These are phyloP conservation scores for Ivindomyrus marchei DNA, from an alignment of 2,113 vertebrate species.

Conservation along the genomic window DNA sequence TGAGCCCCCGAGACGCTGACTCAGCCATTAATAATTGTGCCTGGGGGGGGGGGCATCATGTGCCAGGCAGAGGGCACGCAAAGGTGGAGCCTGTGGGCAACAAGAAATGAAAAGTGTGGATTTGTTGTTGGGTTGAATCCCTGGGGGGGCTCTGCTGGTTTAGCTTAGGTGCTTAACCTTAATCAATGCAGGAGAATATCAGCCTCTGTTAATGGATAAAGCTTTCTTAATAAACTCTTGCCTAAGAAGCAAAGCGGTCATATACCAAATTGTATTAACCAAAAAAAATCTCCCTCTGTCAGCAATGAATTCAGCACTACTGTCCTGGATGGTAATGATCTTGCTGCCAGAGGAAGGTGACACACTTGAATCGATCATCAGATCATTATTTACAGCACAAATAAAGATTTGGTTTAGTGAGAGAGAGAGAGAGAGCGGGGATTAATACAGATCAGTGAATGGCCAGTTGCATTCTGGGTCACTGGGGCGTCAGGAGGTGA, in stretches of 20 bases:
- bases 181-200: neutral
- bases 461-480: neutral
- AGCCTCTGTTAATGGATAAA: neutral
- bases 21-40: slow-evolving; percentile 56
- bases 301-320: neutral
- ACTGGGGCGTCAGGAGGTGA: neutral
- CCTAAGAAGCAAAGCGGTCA: neutral
- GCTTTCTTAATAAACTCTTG: neutral
- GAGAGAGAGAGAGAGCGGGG: neutral
- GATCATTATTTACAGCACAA: slow-evolving; percentile 16
- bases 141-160: neutral
- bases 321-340: neutral
- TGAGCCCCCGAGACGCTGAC: slow-evolving; percentile 57
- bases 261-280: neutral
- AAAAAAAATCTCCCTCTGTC: neutral
- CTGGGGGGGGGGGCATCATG: slow-evolving; percentile 32
- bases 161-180: neutral
- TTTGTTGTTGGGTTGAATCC: neutral
- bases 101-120: neutral
- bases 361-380: slow-evolving; percentile 11
- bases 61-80: slow-evolving; percentile 27
- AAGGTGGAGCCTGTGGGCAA: neutral
- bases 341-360: slow-evolving; percentile 5
- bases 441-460: neutral
- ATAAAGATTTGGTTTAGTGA: neutral